A percentile compares a stretch with the other conserved stretches of the same genome.
Evolutionary conservation across 2,797 vertebrate genomes (phyloP).

Genomic region (Simalia tracyae): DNA sequence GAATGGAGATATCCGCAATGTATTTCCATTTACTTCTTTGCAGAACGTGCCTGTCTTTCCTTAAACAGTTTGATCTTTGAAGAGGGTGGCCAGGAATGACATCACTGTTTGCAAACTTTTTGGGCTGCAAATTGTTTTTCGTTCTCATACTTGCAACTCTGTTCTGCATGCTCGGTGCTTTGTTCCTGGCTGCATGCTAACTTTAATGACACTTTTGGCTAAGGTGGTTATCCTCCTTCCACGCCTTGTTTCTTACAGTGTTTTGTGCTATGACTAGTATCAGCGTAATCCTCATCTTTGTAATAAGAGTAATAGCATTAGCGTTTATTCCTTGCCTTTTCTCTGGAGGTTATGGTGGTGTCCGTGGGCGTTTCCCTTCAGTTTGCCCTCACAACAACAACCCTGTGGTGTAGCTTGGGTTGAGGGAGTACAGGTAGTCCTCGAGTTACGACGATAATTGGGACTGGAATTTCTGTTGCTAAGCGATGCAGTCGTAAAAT

Average conservation of each 20-base stretch:
- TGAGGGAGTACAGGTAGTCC: too few relatives aligned
- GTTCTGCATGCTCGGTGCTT: background rate
- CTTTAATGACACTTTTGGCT: background rate
- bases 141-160: background rate
- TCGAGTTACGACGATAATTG: too few relatives aligned
- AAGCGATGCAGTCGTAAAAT: too few relatives aligned
- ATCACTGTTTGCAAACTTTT: background rate
- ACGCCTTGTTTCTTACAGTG: background rate
- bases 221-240: background rate
- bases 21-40: background rate
- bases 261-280: background rate
- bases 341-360: too few relatives aligned
- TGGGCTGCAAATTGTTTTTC: background rate
- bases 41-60: background rate
- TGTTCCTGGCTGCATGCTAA: background rate
- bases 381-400: too few relatives aligned
- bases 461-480: too few relatives aligned
- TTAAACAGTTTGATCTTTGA: background rate
- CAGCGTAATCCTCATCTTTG: background rate
- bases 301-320: background rate
- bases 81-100: background rate
- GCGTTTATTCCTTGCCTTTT: too few relatives aligned
- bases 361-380: too few relatives aligned
- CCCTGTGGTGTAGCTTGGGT: too few relatives aligned
- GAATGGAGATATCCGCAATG: background rate